A percentile compares a stretch with the other conserved stretches of the same genome.
Conservation (phyloP, 2,113 vertebrate species). For the Pseudois nayaur region DNA sequence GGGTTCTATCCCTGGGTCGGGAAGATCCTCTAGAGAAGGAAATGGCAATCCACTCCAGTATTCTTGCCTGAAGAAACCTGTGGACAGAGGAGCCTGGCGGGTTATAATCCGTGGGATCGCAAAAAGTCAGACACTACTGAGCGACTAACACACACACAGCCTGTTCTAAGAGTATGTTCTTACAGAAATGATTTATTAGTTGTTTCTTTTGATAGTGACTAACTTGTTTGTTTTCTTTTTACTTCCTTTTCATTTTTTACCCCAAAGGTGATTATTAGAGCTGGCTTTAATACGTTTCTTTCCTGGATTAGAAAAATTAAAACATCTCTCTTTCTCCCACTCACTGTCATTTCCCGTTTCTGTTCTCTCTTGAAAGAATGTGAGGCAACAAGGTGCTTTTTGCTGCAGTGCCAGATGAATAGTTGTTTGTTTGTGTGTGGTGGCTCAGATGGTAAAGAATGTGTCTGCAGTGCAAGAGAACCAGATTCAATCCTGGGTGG, state of each 20-base stretch:
- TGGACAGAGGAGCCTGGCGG: neutral
- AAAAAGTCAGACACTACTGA: neutral
- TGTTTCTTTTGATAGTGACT: neutral
- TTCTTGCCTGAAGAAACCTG: neutral
- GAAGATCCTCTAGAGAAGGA: neutral
- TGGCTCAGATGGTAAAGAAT: neutral
- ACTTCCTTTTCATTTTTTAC: neutral
- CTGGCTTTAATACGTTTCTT: neutral
- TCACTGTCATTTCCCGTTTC: neutral
- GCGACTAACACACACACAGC: neutral
- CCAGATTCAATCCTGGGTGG: neutral
- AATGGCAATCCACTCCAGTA: neutral
- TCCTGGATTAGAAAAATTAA: neutral
- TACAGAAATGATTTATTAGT: neutral
- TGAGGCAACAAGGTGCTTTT: slow-evolving; percentile 3
- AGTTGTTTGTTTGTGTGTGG: neutral
- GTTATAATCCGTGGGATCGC: neutral
- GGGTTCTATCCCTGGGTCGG: neutral
- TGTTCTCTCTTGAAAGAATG: neutral
- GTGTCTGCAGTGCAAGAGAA: neutral
- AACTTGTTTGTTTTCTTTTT: neutral
- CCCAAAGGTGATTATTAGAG: neutral
- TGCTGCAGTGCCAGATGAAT: neutral
- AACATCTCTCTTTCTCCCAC: neutral
- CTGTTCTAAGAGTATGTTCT: neutral